phyloP scores from a whole-genome alignment of 2,888 invertebrate species.

The Prosapia bicincta region DNA sequence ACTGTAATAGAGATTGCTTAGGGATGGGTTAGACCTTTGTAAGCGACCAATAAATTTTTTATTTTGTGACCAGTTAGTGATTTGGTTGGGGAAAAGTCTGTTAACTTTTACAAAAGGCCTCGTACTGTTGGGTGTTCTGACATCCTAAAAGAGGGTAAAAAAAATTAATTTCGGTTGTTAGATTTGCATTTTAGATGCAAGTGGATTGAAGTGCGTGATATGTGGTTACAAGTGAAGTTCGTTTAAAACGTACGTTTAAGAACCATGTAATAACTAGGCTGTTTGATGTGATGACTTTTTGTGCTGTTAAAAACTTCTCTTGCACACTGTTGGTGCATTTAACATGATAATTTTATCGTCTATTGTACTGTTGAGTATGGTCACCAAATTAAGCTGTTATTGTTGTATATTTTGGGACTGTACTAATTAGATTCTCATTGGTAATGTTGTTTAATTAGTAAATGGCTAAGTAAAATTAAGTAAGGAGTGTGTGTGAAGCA shows the following conservation, averaged over 20 bases:
- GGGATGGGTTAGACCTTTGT: not conserved
- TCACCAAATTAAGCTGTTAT: constrained; percentile 2
- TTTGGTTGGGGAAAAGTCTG: not conserved
- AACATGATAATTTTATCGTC: not conserved
- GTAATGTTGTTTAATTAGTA: not conserved
- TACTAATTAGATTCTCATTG: not conserved
- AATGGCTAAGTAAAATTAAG: not conserved
- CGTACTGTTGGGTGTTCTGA: not conserved
- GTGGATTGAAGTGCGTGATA: not conserved
- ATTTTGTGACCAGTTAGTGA: constrained; percentile 2
- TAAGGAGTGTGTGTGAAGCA: not conserved
- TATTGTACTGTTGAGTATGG: not conserved
- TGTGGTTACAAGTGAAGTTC: not conserved
- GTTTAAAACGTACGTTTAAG: not conserved
- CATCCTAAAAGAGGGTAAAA: not conserved
- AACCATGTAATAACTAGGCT: not conserved
- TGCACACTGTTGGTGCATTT: not conserved
- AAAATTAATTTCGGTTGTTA: not conserved
- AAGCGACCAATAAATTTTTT: not conserved
- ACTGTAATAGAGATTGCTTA: not conserved
- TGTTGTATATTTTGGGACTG: not conserved
- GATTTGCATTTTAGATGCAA: not conserved
- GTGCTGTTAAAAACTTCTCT: constrained; percentile 2
- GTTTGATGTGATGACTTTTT: constrained; percentile 2
- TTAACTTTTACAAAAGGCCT: not conserved